These are phyloP conservation scores for Bombus confusus DNA, from an alignment of 1,140 invertebrate species.

Conservation along the genomic window DNA sequence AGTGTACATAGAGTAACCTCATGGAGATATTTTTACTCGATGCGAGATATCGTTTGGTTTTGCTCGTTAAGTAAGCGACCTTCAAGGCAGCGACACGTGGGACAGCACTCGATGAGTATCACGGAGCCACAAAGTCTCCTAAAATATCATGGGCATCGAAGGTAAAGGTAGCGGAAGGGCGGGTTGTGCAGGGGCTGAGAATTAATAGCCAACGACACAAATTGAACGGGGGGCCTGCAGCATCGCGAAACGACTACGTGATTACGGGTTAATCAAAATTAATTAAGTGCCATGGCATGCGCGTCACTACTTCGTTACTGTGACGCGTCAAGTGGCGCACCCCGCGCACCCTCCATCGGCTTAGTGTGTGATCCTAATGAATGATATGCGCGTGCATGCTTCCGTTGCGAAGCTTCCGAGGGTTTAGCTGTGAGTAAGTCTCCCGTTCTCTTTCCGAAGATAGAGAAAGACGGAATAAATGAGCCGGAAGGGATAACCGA, in stretches of 20 bases:
- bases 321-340: constrained; percentile 79
- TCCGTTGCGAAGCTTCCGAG: constrained; percentile 56
- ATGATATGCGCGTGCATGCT: constrained; percentile 80
- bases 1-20: neutral
- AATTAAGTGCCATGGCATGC: constrained; percentile 81
- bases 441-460: neutral
- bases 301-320: constrained; percentile 82
- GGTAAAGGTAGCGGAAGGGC: constrained; percentile 8
- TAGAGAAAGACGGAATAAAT: constrained; percentile 45
- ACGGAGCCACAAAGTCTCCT: constrained; percentile 49
- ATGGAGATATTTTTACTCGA: constrained; percentile 14
- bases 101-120: constrained; percentile 46
- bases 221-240: constrained; percentile 77
- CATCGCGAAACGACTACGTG: constrained; percentile 79
- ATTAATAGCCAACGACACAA: constrained; percentile 81
- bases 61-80: constrained; percentile 49
- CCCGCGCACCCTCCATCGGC: constrained; percentile 56
- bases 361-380: constrained; percentile 74
- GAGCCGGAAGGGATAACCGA: constrained; percentile 50
- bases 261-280: constrained; percentile 83
- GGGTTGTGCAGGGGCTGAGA: constrained; percentile 60
- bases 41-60: constrained; percentile 21
- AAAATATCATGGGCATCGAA: constrained; percentile 54
- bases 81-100: constrained; percentile 46
- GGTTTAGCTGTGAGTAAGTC: constrained; percentile 58